Base-by-base conservation (phyloP, 1,140 invertebrate genomes). In the Dryas iulia region DNA sequence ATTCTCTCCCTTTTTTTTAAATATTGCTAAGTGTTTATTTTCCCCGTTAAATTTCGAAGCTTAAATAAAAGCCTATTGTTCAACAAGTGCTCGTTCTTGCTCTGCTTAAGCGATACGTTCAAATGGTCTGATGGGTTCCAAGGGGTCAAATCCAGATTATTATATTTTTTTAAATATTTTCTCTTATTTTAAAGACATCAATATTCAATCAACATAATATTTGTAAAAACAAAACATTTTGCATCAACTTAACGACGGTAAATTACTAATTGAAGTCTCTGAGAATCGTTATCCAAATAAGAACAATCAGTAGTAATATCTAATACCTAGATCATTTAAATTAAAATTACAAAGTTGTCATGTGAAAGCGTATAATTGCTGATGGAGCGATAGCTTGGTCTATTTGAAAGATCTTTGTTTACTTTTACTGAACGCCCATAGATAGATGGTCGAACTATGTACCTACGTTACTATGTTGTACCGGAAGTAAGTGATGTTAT, bases 341-440 rank as follows among this genome's bases (percentile, higher is more conserved):
- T 47, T 47, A 47, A 47, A 47, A 47, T 47, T 21, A 11, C 39
- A 57, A 25, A 25, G n/a, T 25, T 21, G 26, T 8, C n/a, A 57
- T 28, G 56, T 25, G 56, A 28, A 57, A 25, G 25, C 14, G 14
- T 11, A 30, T 57, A 57, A 57, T 57, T 57, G 14, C 26, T 30
- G 56, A 57, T 57, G 7, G 0, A 14, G 3, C 56, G 56, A 57
- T 57, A 57, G 14, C 56, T 10, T 21, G 25, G 24, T 57, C 8
- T n/a, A 12, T 56, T 18, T 30, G 56, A 57, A 14, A 28, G 24
- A 30, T 57, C 56, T 57, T 28, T 57, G 39, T 47, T 47, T 47
- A 18, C 39, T 47, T 47, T 47, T 47, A 2, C 1, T 47, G 18
- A 21, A 47, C 35, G 14, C 35, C 39, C 8, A 10, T 21, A 47